Evolutionary conservation across 1,140 invertebrate genomes (phyloP).

Genomic region (Philopotamus ludificatus): DNA sequence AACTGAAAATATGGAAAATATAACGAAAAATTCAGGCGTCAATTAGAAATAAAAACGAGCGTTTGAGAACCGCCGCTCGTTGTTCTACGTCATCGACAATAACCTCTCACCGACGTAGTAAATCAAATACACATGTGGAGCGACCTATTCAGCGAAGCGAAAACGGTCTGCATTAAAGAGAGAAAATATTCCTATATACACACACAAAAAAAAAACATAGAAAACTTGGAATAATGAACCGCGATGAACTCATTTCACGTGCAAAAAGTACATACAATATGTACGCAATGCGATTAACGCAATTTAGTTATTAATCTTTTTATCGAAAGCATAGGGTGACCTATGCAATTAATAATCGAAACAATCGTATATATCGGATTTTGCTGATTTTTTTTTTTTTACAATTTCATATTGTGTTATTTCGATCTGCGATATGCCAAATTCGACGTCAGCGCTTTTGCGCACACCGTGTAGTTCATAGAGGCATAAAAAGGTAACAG

Average conservation of each 20-base stretch:
- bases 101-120: constrained; percentile 18
- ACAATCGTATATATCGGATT: background rate
- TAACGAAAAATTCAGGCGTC: no score
- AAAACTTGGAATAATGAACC: constrained; percentile 32
- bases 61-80: no score
- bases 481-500: constrained; percentile 15
- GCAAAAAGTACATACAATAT: no score
- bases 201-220: constrained; percentile 20
- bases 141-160: constrained; percentile 18
- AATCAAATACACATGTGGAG: constrained; percentile 1
- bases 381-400: background rate
- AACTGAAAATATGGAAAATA: constrained; percentile 21
- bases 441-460: no score
- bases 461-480: constrained; percentile 16
- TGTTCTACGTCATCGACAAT: constrained; percentile 9
- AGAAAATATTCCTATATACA: constrained; percentile 2
- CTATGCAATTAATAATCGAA: background rate
- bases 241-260: constrained; percentile 24
- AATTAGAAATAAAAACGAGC: no score
- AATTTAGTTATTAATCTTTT: background rate
- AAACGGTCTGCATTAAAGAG: constrained; percentile 17
- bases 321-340: no score
- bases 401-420: background rate
- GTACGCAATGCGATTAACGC: no score
- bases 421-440: no score